Evolutionary conservation across 1,140 invertebrate species (phyloP).

Genomic region (Drosophila kohkoa): DNA sequence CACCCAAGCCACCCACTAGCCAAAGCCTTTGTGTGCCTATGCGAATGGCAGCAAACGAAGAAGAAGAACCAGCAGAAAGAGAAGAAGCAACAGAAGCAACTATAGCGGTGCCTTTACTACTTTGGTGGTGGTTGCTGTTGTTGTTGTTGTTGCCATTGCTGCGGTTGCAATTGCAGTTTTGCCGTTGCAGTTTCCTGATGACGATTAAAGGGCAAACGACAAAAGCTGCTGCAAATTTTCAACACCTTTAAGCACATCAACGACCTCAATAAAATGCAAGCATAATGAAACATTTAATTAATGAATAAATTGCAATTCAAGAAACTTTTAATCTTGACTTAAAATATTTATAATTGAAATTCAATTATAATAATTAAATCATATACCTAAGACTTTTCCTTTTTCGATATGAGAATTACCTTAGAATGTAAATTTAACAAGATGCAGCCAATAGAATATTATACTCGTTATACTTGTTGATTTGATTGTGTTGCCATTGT

Average conservation of each 20-base stretch:
- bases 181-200: conserved; percentile 30
- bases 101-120: conserved; percentile 40
- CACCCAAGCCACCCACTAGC: conserved; percentile 58
- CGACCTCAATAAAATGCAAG: not conserved
- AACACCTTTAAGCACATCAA: not conserved
- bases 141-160: conserved; percentile 14
- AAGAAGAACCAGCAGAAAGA: conserved; percentile 22
- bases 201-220: not conserved
- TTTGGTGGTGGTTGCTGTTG: not conserved
- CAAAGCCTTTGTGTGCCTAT: conserved; percentile 47
- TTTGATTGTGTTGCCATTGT: too few species aligned
- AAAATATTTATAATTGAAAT: too few species aligned
- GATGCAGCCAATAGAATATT: too few species aligned
- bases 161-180: conserved; percentile 36
- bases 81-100: conserved; percentile 26
- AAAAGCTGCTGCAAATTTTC: not conserved
- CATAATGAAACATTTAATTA: not conserved
- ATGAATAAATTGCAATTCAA: not conserved
- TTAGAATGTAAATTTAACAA: too few species aligned
- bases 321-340: too few species aligned
- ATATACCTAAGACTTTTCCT: too few species aligned
- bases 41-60: conserved; percentile 25
- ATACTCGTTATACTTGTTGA: too few species aligned
- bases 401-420: too few species aligned
- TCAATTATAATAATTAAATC: too few species aligned